Evolutionary conservation across 1,140 invertebrate genomes (phyloP).

Genomic region (Hylaeus anthracinus): DNA sequence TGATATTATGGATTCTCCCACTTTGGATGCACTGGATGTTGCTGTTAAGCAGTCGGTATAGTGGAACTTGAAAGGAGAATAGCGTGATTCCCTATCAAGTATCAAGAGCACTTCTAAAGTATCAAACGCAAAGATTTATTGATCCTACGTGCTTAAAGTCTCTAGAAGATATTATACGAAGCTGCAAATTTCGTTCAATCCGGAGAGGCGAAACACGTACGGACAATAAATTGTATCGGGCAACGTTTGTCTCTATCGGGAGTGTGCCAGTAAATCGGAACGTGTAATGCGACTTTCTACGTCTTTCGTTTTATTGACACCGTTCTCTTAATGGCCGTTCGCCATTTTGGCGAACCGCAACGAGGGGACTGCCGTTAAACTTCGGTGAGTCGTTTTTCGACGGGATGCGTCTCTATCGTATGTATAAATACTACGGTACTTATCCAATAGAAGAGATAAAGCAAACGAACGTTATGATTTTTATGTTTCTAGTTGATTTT

Average conservation of each 20-base stretch:
- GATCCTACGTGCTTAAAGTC: conserved; percentile 29
- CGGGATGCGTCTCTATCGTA: too few species aligned
- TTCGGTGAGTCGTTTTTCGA: not conserved
- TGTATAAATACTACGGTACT: too few species aligned
- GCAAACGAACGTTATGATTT: too few species aligned
- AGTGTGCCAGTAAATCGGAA: not conserved
- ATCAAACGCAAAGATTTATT: conserved; percentile 30
- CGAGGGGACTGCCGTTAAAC: not conserved
- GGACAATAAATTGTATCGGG: conserved; percentile 29
- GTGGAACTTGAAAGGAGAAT: conserved; percentile 3
- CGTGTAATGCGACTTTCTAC: not conserved
- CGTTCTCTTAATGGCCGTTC: conserved; percentile 17
- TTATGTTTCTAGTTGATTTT: too few species aligned
- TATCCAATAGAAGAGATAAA: too few species aligned
- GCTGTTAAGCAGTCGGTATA: not conserved
- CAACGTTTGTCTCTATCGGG: conserved; percentile 24
- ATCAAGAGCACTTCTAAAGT: conserved; percentile 27
- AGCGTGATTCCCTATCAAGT: conserved; percentile 6
- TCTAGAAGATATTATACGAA: not conserved
- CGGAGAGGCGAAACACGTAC: conserved; percentile 22
- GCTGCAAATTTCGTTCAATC: conserved; percentile 27
- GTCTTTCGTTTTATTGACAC: conserved; percentile 23
- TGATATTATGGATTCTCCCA: conserved; percentile 6
- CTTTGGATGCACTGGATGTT: not conserved
- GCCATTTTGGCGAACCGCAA: not conserved